Base-by-base conservation (phyloP, 1,140 invertebrate species). In the Trigoniulus corallinus region DNA sequence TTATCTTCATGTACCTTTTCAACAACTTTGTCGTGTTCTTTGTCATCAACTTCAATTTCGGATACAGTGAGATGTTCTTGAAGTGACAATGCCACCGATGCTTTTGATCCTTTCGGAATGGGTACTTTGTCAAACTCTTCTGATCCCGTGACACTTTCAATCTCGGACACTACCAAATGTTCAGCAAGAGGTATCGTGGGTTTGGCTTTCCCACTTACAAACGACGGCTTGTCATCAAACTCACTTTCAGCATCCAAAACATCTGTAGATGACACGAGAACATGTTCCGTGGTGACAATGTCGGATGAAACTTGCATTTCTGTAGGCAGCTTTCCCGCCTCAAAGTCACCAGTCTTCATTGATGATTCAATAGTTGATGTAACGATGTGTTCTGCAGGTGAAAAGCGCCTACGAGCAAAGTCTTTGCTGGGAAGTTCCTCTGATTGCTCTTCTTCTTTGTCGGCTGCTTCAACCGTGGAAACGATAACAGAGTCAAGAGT, bases 1-100 rank as follows among this genome's bases (percentile, higher is more conserved):
- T 40, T 7, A 25, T 47, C 46, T 7, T 10, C 25, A 47, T 7
- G 4, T 13, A 12, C 13, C 26, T 47, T 27, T 40, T 23, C 46
- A 47, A 23, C 4, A 47, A 47, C 12, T 7, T 47, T 7, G 7
- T 44, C 42, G 12, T 44, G 62, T 59, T 72, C 66, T 54, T 66
- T 67, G 47, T 74, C 73, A 41, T 72, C 59, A 1, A 61, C 43
- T 23, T 66, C 54, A 2, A 74, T 62, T 59, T 75, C 61, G 39
- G 64, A 68, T 20, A 75, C 61, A 1, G 60, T 66, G 3, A 76
- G 41, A 52, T 69, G 63, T 55, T 68, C 67, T 29, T 62, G 7
- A 50, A 25, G 12, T 29, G 3, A n/a, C 12, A 52, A 3, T 4
- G 10, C 18, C 12, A 10, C 47, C 4, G 29, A 3, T 27, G 47